Percentiles rank a stretch among this genome's conserved stretches.
phyloP scores from a whole-genome alignment of 2,888 invertebrate genomes.

The Trimorus sp. region DNA sequence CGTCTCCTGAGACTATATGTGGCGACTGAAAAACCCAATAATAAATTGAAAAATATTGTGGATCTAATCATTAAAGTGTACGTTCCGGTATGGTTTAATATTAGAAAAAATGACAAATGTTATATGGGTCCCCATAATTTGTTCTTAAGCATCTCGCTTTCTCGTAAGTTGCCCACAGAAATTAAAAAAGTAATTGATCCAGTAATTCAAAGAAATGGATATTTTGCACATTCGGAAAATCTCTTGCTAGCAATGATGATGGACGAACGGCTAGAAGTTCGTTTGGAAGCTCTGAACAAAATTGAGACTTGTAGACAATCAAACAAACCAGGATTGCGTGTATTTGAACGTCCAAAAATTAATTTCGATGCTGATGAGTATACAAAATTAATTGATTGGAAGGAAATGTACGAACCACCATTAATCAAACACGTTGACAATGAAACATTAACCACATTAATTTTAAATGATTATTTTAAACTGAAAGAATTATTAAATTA shows the following conservation, averaged over 20 bases:
- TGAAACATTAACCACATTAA: not conserved
- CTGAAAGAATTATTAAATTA: conserved; percentile 7
- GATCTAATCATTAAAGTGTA: conserved; percentile 35
- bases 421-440: not conserved
- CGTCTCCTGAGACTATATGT: conserved; percentile 21
- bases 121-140: conserved; percentile 18
- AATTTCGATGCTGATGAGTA: conserved; percentile 35
- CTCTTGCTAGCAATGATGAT: conserved; percentile 38
- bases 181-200: conserved; percentile 52
- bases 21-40: conserved; percentile 12
- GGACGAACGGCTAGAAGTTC: conserved; percentile 32
- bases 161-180: conserved; percentile 5
- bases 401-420: conserved; percentile 4
- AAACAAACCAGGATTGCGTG: not conserved
- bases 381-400: conserved; percentile 17
- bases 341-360: conserved; percentile 23
- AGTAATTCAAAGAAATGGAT: conserved; percentile 48
- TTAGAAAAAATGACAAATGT: conserved; percentile 38
- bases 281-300: conserved; percentile 23
- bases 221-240: conserved; percentile 43
- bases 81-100: conserved; percentile 41
- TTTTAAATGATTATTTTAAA: not conserved
- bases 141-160: conserved; percentile 15
- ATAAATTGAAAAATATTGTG: conserved; percentile 20
- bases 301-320: conserved; percentile 20